Conservation (phyloP, 2,797 vertebrate genomes). For the Helarctos malayanus region DNA sequence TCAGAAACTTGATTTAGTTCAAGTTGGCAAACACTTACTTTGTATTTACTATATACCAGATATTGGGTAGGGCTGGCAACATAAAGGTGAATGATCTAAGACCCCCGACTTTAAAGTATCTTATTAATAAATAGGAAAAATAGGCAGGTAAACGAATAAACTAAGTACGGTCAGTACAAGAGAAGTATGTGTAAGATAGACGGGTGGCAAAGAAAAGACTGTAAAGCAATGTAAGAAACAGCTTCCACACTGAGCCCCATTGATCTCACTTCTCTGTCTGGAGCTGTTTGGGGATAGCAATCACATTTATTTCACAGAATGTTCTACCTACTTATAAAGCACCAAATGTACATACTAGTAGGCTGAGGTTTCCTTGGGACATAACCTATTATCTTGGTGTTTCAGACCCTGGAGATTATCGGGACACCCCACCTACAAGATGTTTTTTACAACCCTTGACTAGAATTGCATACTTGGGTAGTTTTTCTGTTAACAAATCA, state of each 20-base stretch:
- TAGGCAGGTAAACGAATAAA: neutral
- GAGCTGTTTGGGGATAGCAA: neutral
- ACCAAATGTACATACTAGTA: neutral
- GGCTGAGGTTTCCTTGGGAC: neutral
- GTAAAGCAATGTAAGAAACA: neutral
- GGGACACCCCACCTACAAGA: neutral
- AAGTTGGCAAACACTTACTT: constrained; percentile 1
- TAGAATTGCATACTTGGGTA: neutral
- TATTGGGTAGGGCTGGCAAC: neutral
- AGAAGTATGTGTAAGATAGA: neutral
- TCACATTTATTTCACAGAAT: neutral
- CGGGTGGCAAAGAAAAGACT: neutral
- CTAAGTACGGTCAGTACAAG: neutral
- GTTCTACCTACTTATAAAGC: neutral
- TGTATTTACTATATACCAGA: neutral
- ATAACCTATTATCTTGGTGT: neutral
- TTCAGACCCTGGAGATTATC: neutral
- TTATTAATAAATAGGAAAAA: neutral
- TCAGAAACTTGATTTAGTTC: constrained; percentile 62
- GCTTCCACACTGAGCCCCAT: neutral
- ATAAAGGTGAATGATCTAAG: neutral
- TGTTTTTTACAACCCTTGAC: neutral
- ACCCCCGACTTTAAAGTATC: neutral
- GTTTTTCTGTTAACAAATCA: neutral
- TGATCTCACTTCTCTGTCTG: neutral